Conservation (phyloP, 2,797 vertebrate species). For the Melanotaenia parkinsoni region DNA sequence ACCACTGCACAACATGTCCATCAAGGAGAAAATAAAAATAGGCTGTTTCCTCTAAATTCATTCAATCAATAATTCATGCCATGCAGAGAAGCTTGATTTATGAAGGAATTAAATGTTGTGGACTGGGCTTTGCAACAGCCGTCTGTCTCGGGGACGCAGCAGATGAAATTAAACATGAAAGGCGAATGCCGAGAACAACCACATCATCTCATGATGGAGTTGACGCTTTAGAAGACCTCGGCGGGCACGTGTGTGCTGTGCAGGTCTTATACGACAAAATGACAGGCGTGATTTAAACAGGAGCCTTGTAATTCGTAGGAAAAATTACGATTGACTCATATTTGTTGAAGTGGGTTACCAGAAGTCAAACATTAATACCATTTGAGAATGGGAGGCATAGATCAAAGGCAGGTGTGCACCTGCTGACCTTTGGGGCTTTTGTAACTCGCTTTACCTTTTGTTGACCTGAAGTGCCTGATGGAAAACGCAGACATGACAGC, state of each 20-base stretch:
- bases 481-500: slow-evolving; percentile 32
- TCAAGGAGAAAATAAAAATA: slow-evolving; percentile 77
- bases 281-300: slow-evolving; percentile 14
- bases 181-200: slow-evolving; percentile 57
- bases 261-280: slow-evolving; percentile 20
- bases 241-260: neutral
- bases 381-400: slow-evolving; percentile 41
- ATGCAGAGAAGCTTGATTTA: slow-evolving; percentile 71
- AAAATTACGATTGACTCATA: slow-evolving; percentile 10
- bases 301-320: slow-evolving; percentile 23
- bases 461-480: slow-evolving; percentile 16
- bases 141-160: slow-evolving; percentile 66
- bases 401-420: slow-evolving; percentile 59
- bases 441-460: slow-evolving; percentile 44
- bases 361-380: slow-evolving; percentile 52
- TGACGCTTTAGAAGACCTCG: slow-evolving; percentile 28
- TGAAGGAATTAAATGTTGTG: slow-evolving; percentile 75
- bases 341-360: slow-evolving; percentile 22
- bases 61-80: slow-evolving; percentile 78
- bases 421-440: slow-evolving; percentile 56
- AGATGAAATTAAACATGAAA: slow-evolving; percentile 74
- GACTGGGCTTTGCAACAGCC: slow-evolving; percentile 59
- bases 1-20: slow-evolving; percentile 66
- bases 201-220: slow-evolving; percentile 40
- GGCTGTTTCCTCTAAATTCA: slow-evolving; percentile 73